Conservation (phyloP, 2,797 vertebrate species). For the Bradypodion pumilum region DNA sequence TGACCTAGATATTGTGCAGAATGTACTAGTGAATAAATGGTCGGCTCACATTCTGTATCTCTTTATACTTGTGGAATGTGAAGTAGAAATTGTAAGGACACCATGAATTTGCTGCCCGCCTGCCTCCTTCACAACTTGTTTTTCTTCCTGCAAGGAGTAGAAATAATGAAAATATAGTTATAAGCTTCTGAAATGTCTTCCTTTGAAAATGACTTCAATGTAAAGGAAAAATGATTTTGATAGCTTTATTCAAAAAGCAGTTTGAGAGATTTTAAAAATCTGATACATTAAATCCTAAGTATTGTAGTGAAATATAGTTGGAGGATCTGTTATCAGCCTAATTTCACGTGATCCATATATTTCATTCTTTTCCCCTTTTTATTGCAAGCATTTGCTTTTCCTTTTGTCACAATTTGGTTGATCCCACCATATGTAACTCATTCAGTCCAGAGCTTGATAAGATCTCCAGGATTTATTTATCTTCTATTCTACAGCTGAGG, state of each 20-base stretch:
- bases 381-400: conserved; percentile 43
- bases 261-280: conserved; percentile 26
- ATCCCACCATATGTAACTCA: conserved; percentile 38
- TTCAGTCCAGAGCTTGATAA: conserved; percentile 57
- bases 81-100: background rate
- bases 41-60: background rate
- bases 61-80: background rate
- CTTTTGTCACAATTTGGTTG: conserved; percentile 39
- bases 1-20: background rate
- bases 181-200: background rate
- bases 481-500: conserved; percentile 70
- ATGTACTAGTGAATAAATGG: background rate
- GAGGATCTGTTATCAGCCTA: background rate
- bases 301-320: conserved; percentile 30
- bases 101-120: background rate
- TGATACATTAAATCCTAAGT: background rate
- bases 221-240: background rate
- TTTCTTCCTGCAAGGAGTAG: background rate
- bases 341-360: conserved; percentile 6
- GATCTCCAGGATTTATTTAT: conserved; percentile 76
- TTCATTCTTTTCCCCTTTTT: conserved; percentile 33
- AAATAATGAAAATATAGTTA: background rate
- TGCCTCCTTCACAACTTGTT: background rate
- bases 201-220: background rate
- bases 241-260: background rate